A percentile compares a stretch with the other conserved stretches of the same genome.
Conservation (phyloP, 2,888 invertebrate species). For the Caenorhabditis macrosperma region DNA sequence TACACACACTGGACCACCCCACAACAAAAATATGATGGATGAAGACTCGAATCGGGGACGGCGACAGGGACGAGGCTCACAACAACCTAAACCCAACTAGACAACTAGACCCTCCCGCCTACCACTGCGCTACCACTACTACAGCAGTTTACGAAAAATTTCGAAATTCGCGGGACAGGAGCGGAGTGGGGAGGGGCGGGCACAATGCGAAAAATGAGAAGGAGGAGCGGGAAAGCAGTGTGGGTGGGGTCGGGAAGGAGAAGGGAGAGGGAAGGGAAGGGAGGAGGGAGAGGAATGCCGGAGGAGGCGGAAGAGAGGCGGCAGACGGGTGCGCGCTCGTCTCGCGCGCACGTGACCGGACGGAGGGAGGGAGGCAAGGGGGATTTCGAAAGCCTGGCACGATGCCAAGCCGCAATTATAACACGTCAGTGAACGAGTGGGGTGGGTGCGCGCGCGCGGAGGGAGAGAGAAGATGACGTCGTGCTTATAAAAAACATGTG, state of each 20-base stretch:
- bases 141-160: slow-evolving; percentile 51
- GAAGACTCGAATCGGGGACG: slow-evolving; percentile 23
- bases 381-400: slow-evolving; percentile 62
- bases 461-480: slow-evolving; percentile 55
- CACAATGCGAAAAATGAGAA: slow-evolving; percentile 15
- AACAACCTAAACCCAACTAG: slow-evolving; percentile 27
- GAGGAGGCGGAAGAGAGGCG: slow-evolving; percentile 40
- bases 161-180: slow-evolving; percentile 40
- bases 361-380: slow-evolving; percentile 28
- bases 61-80: slow-evolving; percentile 12
- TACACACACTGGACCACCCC: slow-evolving; percentile 22
- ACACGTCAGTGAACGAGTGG: slow-evolving; percentile 60
- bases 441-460: slow-evolving; percentile 49
- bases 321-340: slow-evolving; percentile 49
- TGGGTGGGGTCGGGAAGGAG: slow-evolving; percentile 41
- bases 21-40: slow-evolving; percentile 51
- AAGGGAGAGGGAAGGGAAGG: slow-evolving; percentile 20
- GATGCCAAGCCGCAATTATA: slow-evolving; percentile 63
- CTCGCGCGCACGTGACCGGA: slow-evolving; percentile 54
- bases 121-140: background rate
- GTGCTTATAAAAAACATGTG: slow-evolving; percentile 59
- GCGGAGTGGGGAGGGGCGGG: slow-evolving; percentile 9
- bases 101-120: background rate
- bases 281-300: slow-evolving; percentile 24
- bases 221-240: slow-evolving; percentile 46